phyloP scores from a whole-genome alignment of 2,113 vertebrate genomes.

The Dicaeum eximium region DNA sequence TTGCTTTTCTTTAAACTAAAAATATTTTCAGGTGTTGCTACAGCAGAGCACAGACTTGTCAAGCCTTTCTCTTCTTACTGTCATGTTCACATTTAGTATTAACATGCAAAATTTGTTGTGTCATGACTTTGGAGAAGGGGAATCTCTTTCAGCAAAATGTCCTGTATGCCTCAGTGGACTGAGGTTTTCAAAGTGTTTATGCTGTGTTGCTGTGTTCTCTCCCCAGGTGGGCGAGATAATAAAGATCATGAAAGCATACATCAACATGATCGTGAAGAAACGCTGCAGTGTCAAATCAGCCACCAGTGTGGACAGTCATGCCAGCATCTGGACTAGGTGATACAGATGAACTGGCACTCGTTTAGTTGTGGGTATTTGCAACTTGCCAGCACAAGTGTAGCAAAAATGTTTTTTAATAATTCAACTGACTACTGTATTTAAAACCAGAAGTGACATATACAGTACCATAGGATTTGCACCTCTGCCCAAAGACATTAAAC shows the following conservation, averaged over 20 bases:
- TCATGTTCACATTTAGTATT: background rate
- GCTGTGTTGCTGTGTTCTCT: background rate
- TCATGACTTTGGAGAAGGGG: background rate
- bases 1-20: background rate
- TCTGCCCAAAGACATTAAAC: conserved; percentile 31
- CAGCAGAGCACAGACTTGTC: background rate
- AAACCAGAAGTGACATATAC: conserved; percentile 1
- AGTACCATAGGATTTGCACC: conserved; percentile 17
- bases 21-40: background rate
- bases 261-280: conserved; percentile 94
- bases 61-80: background rate
- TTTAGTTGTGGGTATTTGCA: background rate
- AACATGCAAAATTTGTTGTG: background rate
- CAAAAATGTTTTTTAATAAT: conserved; percentile 48
- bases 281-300: conserved; percentile 87
- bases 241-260: conserved; percentile 95
- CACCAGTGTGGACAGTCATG: conserved; percentile 75
- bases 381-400: conserved; percentile 64
- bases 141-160: background rate
- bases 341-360: background rate
- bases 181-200: background rate
- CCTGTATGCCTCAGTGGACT: background rate
- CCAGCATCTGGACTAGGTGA: conserved; percentile 86
- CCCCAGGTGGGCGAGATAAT: conserved; percentile 88
- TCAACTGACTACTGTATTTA: conserved; percentile 34